phyloP scores from a whole-genome alignment of 2,797 vertebrate genomes.

The Manis pentadactyla region DNA sequence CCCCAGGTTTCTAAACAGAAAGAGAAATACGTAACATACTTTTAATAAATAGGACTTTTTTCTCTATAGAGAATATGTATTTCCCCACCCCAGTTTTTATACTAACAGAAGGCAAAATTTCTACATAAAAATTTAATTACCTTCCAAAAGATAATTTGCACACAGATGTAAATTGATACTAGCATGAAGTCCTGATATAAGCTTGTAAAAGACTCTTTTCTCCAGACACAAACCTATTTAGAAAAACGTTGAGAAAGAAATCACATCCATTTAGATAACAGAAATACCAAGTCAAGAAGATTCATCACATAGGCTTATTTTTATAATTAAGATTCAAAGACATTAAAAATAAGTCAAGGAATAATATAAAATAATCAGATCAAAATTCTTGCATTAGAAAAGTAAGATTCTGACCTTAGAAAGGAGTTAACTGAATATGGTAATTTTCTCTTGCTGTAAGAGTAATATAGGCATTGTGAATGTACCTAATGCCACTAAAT shows the following conservation, averaged over 20 bases:
- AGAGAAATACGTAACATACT: not conserved
- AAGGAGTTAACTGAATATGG: not conserved
- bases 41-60: not conserved
- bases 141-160: slow-evolving; percentile 94
- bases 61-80: not conserved
- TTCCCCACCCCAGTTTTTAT: not conserved
- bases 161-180: slow-evolving; percentile 98
- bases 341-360: slow-evolving; percentile 41
- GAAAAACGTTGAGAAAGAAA: slow-evolving; percentile 68
- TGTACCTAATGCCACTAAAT: not conserved
- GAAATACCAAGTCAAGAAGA: slow-evolving; percentile 16
- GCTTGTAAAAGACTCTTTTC: slow-evolving; percentile 96
- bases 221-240: slow-evolving; percentile 93
- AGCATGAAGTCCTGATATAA: slow-evolving; percentile 97
- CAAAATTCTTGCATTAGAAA: not conserved
- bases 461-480: not conserved
- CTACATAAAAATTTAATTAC: slow-evolving; percentile 84
- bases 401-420: slow-evolving; percentile 15
- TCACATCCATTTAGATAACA: not conserved
- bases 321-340: slow-evolving; percentile 38
- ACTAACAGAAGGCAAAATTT: slow-evolving; percentile 8
- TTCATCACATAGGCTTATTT: not conserved
- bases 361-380: not conserved
- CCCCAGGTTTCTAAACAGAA: slow-evolving; percentile 92
- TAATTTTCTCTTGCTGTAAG: not conserved